Evolutionary conservation across 1,140 invertebrate genomes (phyloP), one percentile per base, ranked within the genome.

Genomic region (Achatina immaculata): DNA sequence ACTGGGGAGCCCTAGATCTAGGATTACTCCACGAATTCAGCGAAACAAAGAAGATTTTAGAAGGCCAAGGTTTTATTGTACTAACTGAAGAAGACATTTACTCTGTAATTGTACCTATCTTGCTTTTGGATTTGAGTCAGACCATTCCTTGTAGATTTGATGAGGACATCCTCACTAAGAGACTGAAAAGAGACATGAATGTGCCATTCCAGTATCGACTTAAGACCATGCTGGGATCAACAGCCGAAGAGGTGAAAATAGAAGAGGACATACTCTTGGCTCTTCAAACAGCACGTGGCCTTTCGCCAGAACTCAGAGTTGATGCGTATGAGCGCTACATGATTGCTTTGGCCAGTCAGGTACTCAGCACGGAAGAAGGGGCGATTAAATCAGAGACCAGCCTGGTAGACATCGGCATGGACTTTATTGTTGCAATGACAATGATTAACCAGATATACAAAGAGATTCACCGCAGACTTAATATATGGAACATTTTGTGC

Each of bases 1-100:
- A 87, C 75, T 87, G 85, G 86, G 85, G 85, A 19, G 73, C 84
- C 48, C 81, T 87, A 16, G 55, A 78, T 36, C 45, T 85, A 6
- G 85, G 85, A 21, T 84, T 87, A 81, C 28, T 82, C 45, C 69
- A 58, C n/a, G 48, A 82, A 16, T 79, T 81, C 45, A 68, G 62
- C 19, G n/a, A 45, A 11, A 62, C 78, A n/a, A 68, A 75, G 45
- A 68, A 77, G 31, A 51, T 77, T 24, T 48, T 82, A n/a, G 77
- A 78, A 77, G 40, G 31, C 6, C 81, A 82, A 66, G 83, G 85
- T 0, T 83, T 82, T 48, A 19, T 77, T 0, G 77, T 80, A 7
- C 40, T 86, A 6, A 73, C 58, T 19, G 73, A 72, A 38, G 78
- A 80, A 19, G 76, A 84, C 43, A 84, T 84, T 38, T 28, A 21